Conservation (phyloP, 2,113 vertebrate species). For the Menidia beryllina region DNA sequence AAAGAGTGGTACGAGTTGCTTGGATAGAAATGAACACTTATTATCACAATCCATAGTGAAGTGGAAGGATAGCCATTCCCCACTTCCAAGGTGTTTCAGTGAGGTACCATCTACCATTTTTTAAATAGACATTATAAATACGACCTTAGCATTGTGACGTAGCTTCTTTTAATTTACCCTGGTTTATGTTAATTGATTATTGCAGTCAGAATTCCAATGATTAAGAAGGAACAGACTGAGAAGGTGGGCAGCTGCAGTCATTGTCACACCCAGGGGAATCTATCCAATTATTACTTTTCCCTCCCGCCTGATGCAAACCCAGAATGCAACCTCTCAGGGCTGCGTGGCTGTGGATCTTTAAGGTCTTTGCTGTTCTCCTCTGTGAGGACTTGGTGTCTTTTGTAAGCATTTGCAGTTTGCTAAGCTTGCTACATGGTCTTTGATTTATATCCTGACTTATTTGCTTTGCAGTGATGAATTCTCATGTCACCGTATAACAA, state of each 20-base stretch:
- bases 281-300: background rate
- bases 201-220: background rate
- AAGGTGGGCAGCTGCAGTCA: slow-evolving; percentile 5
- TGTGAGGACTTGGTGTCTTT: slow-evolving; percentile 3
- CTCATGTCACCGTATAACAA: background rate
- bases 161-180: too few relatives aligned
- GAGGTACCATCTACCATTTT: background rate
- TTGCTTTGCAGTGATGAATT: slow-evolving; percentile 1
- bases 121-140: too few relatives aligned
- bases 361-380: slow-evolving; percentile 3
- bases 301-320: background rate
- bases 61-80: background rate
- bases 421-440: background rate
- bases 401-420: background rate
- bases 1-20: background rate
- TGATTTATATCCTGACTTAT: slow-evolving; percentile 19
- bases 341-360: background rate
- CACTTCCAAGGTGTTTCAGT: background rate
- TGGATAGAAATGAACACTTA: background rate
- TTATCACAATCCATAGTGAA: background rate
- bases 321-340: background rate
- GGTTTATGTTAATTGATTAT: slow-evolving; percentile 9
- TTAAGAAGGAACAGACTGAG: slow-evolving; percentile 3
- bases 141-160: too few relatives aligned
- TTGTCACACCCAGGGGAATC: slow-evolving; percentile 1